A percentile compares a stretch with the other conserved stretches of the same genome.
These are phyloP conservation scores for Ectropis grisescens DNA, from an alignment of 1,140 invertebrate species.

Conservation along the genomic window DNA sequence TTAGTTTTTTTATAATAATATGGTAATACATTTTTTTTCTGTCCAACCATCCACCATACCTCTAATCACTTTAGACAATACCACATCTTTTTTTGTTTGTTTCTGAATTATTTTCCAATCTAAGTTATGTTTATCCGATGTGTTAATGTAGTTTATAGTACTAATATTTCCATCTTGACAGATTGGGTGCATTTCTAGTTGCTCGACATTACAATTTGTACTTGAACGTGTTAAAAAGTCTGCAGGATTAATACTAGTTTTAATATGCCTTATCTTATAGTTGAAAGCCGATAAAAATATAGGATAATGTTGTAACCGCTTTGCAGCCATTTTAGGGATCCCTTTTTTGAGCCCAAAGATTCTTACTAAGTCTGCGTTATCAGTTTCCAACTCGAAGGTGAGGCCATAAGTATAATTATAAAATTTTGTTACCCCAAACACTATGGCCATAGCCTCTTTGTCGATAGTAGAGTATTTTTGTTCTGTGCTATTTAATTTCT, in stretches of 20 bases:
- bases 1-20: constrained; percentile 12
- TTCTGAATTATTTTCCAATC: constrained; percentile 11
- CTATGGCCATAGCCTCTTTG: constrained; percentile 16
- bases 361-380: constrained; percentile 17
- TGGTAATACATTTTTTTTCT: constrained; percentile 7
- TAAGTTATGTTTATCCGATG: constrained; percentile 8
- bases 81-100: constrained; percentile 14
- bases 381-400: constrained; percentile 16
- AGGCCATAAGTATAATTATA: constrained; percentile 14
- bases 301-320: constrained; percentile 17
- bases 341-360: constrained; percentile 17
- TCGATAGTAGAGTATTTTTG: constrained; percentile 8
- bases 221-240: constrained; percentile 10
- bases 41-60: constrained; percentile 17
- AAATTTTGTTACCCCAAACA: constrained; percentile 21
- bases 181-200: too few relatives aligned
- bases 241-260: constrained; percentile 12
- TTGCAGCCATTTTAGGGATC: constrained; percentile 22
- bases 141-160: constrained; percentile 11
- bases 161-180: constrained; percentile 2
- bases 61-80: constrained; percentile 5
- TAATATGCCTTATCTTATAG: constrained; percentile 19
- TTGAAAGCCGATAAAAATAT: constrained; percentile 20
- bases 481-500: constrained; percentile 13
- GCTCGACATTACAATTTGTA: background rate